phyloP scores from a whole-genome alignment of 2,888 invertebrate genomes.

The Odontocolon sp. region DNA sequence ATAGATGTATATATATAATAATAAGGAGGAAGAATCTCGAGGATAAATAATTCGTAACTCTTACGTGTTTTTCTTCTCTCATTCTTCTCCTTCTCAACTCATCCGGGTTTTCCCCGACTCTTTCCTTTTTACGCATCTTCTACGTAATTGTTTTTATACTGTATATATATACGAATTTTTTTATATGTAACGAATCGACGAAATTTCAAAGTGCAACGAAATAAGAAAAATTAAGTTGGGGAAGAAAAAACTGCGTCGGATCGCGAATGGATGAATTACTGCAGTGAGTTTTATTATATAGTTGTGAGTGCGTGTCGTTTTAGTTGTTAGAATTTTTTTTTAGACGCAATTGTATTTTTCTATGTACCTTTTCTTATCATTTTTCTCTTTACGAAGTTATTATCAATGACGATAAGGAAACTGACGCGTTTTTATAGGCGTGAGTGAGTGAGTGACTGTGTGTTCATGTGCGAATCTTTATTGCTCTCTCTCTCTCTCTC shows the following conservation, averaged over 20 bases:
- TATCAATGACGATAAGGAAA: conserved; percentile 17
- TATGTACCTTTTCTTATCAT: neutral
- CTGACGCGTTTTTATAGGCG: neutral
- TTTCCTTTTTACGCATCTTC: neutral
- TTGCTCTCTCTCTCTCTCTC: neutral
- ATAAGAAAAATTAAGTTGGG: neutral
- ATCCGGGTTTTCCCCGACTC: neutral
- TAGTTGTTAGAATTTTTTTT: neutral
- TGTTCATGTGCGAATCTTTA: neutral
- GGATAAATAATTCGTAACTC: neutral
- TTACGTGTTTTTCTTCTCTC: conserved; percentile 7
- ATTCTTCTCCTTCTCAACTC: neutral
- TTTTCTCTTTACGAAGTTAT: conserved; percentile 3
- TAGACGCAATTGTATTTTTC: neutral
- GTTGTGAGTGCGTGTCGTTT: neutral
- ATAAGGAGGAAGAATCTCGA: neutral
- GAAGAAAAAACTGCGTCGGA: neutral
- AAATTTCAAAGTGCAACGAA: neutral
- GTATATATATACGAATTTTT: neutral
- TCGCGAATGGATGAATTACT: conserved; percentile 12
- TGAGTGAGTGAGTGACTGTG: conserved; percentile 6
- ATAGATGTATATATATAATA: neutral
- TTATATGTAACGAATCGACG: neutral
- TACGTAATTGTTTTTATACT: neutral
- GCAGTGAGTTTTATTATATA: conserved; percentile 15